Evolutionary conservation across 1,140 invertebrate genomes (phyloP), one percentile per base, ranked within the genome.

Genomic region (Panonychus citri): DNA sequence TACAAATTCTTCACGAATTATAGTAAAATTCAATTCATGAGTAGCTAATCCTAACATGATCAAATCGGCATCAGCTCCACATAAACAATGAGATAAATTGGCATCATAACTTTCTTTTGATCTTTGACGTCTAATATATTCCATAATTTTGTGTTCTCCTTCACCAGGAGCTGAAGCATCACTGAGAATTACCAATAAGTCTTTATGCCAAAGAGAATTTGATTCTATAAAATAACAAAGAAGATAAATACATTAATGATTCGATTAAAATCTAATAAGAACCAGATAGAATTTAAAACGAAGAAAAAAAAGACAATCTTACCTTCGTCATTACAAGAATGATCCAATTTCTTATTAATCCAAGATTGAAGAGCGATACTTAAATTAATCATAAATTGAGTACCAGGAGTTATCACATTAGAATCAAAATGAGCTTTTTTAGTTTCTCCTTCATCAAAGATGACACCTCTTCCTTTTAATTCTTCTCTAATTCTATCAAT

Each of bases 71-170:
- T 99, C 95, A 15, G 94, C 94, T 58, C 95, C 95, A 74, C 91
- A 98, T 1, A 99, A 69, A 61, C 90, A 90, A 71, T 99, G 95
- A 26, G 87, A 82, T 0, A 93, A 97, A 68, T 99, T 97, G 0
- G 94, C 88, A 71, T 99, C 86, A 71, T 98, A 90, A 71, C 89
- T 81, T 0, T 88, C 87, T 70, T 91, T 85, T 24, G 83, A 85
- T 78, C 90, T 78, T 72, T 97, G 93, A 64, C 79, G 80, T n/a
- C 94, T 75, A 60, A 97, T 94, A 66, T 87, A 95, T 67, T 96
- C 90, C 89, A 95, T 94, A 50, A 96, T 91, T 72, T 96, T 97
- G 68, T 97, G 91, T 71, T 97, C 91, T 5, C 91, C 91, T 76
- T 97, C 91, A 17, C 90, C 90, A 15, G 93, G 93, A 10, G 91